These are phyloP conservation scores for Meloidogyne hapla DNA, from an alignment of 1,140 invertebrate species.

Conservation along the genomic window DNA sequence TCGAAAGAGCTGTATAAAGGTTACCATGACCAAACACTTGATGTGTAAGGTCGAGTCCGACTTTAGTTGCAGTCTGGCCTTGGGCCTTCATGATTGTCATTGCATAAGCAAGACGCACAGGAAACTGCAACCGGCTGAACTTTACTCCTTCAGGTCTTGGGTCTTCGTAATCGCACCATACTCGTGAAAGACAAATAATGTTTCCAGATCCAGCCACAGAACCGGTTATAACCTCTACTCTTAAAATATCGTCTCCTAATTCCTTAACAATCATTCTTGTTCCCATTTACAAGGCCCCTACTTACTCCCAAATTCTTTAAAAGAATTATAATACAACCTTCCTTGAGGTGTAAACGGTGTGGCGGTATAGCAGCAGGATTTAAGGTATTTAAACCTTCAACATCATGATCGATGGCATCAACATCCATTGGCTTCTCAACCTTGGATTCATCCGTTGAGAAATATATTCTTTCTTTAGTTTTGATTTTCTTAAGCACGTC, in stretches of 20 bases:
- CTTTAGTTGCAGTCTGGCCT: neutral
- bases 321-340: slow-evolving; percentile 19
- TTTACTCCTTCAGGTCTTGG: neutral
- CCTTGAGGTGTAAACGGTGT: slow-evolving; percentile 18
- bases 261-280: slow-evolving; percentile 26
- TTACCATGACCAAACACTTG: slow-evolving; percentile 26
- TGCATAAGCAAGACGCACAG: slow-evolving; percentile 16
- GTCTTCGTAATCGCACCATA: neutral
- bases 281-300: slow-evolving; percentile 16
- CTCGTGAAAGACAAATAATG: neutral
- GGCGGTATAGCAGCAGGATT: neutral
- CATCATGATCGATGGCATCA: neutral
- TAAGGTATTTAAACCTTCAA: neutral
- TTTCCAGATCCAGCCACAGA: too few relatives aligned
- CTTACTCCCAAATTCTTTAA: neutral
- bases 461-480: neutral
- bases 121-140: slow-evolving; percentile 14
- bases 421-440: slow-evolving; percentile 1
- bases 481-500: neutral
- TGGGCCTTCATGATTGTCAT: slow-evolving; percentile 29
- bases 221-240: too few relatives aligned
- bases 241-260: neutral
- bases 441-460: neutral
- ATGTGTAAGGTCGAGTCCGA: slow-evolving; percentile 12
- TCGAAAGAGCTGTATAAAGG: neutral